Percentiles rank a stretch among this genome's conserved stretches.
Conservation (phyloP, 2,888 invertebrate species). For the Gonocerus acuteangulatus region DNA sequence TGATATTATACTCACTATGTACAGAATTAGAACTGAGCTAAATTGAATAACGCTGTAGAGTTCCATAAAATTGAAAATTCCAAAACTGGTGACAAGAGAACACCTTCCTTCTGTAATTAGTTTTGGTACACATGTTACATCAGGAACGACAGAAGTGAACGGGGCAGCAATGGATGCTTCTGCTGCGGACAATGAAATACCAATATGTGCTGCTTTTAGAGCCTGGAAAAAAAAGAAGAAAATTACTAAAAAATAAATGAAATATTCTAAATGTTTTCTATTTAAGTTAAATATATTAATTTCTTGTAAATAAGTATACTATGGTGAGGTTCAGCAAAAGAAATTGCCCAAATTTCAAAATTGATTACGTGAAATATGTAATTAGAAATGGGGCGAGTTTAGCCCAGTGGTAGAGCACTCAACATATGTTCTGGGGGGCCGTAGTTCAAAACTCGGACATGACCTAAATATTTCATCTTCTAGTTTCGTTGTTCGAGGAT, state of each 20-base stretch:
- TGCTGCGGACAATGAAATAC: conserved; percentile 77
- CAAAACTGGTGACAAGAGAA: conserved; percentile 81
- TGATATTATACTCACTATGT: conserved; percentile 56
- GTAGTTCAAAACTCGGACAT: too few relatives aligned
- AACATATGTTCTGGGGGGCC: too few relatives aligned
- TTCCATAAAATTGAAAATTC: conserved; percentile 86
- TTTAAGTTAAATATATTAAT: too few relatives aligned
- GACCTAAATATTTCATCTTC: too few relatives aligned
- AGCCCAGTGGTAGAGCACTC: too few relatives aligned
- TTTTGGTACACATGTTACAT: conserved; percentile 72
- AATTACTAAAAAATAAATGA: neutral
- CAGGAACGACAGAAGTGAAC: conserved; percentile 72
- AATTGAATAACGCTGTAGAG: conserved; percentile 85
- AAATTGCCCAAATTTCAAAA: too few relatives aligned
- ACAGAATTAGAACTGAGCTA: conserved; percentile 69
- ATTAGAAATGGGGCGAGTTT: too few relatives aligned
- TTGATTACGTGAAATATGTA: too few relatives aligned
- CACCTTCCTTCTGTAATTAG: conserved; percentile 78
- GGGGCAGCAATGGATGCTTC: conserved; percentile 85
- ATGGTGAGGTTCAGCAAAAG: too few relatives aligned
- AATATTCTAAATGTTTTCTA: too few relatives aligned
- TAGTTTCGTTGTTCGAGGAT: too few relatives aligned
- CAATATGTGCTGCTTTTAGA: conserved; percentile 77
- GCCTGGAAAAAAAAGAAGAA: conserved; percentile 48
- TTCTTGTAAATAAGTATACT: too few relatives aligned